Conservation (phyloP, 2,888 invertebrate species). For the Chrysina gloriosa region DNA sequence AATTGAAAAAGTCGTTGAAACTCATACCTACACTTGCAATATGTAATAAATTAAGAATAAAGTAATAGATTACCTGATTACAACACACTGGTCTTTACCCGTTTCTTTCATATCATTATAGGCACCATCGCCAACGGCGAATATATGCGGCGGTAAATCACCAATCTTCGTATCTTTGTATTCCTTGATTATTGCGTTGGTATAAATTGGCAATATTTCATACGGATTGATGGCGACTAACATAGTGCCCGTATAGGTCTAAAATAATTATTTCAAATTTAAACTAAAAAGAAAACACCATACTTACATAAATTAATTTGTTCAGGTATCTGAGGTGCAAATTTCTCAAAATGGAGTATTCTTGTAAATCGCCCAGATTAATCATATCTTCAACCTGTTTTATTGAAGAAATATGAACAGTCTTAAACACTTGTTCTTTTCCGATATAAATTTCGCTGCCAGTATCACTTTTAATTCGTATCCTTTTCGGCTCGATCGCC, state of each 20-base stretch:
- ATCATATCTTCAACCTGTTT: constrained; percentile 96
- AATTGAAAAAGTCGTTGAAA: neutral
- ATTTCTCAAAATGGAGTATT: constrained; percentile 92
- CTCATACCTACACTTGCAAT: neutral
- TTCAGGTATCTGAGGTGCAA: constrained; percentile 88
- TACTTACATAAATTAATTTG: constrained; percentile 90
- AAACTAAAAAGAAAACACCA: neutral
- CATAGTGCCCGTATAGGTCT: constrained; percentile 97
- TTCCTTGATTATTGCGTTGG: constrained; percentile 84
- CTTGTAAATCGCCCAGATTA: constrained; percentile 92
- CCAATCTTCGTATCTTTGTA: constrained; percentile 87
- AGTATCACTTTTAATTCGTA: constrained; percentile 86
- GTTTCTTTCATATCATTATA: constrained; percentile 84
- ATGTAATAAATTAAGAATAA: no score
- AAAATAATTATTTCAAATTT: constrained; percentile 49
- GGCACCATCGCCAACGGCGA: constrained; percentile 93
- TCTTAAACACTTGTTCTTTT: constrained; percentile 73
- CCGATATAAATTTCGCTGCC: constrained; percentile 77
- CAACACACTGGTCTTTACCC: constrained; percentile 88
- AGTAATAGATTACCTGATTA: constrained; percentile 93
- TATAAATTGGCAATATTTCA: constrained; percentile 94
- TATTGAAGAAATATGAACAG: constrained; percentile 83
- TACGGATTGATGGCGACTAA: constrained; percentile 96
- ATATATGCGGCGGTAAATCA: constrained; percentile 94
- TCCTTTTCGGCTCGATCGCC: constrained; percentile 78